These are phyloP conservation scores for Notospermus geniculatus DNA, from an alignment of 1,140 invertebrate species.

Conservation along the genomic window DNA sequence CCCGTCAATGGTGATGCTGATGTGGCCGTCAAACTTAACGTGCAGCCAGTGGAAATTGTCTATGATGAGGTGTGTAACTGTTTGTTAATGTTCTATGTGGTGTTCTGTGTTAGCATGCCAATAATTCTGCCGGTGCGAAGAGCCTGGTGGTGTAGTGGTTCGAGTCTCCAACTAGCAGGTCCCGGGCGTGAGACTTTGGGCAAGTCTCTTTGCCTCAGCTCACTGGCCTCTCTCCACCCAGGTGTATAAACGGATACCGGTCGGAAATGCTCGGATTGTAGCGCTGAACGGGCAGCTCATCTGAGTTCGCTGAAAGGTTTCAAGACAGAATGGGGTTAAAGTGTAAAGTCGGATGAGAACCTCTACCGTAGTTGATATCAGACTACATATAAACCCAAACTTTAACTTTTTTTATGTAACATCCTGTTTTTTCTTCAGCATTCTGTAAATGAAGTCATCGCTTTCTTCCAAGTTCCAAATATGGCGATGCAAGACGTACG, in stretches of 20 bases:
- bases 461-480: slow-evolving; percentile 68
- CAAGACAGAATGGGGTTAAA: no score
- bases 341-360: no score
- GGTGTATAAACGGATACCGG: no score
- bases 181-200: no score
- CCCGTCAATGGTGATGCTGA: slow-evolving; percentile 68
- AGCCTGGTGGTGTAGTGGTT: neutral
- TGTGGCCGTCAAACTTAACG: slow-evolving; percentile 66
- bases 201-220: no score
- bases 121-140: neutral
- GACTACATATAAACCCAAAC: no score
- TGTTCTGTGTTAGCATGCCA: neutral
- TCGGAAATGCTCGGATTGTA: no score
- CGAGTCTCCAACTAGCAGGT: neutral
- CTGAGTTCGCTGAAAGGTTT: no score
- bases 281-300: no score
- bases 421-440: slow-evolving; percentile 61
- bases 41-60: slow-evolving; percentile 74
- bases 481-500: slow-evolving; percentile 45
- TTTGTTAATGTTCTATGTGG: neutral
- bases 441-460: slow-evolving; percentile 70
- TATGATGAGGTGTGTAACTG: slow-evolving; percentile 71
- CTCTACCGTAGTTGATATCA: no score
- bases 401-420: no score
- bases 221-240: no score